Conservation (phyloP, 1,140 invertebrate genomes). For the Archivesica marissinica region DNA sequence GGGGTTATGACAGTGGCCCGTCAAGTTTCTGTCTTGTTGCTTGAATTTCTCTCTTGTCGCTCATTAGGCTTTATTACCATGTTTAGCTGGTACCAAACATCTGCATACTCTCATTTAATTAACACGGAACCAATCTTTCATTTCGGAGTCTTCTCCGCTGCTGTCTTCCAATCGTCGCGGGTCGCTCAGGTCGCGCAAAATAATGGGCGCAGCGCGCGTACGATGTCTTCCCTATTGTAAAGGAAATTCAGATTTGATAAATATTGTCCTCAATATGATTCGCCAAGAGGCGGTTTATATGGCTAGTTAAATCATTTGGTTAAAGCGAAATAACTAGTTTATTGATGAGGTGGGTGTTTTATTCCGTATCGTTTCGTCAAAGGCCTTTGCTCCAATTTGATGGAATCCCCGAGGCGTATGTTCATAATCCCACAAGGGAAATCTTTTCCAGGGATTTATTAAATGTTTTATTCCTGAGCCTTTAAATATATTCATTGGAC, state of each 20-base stretch:
- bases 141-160: not conserved
- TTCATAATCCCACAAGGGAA: slow-evolving; percentile 44
- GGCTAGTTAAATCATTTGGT: slow-evolving; percentile 66
- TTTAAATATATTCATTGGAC: slow-evolving; percentile 59
- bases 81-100: slow-evolving; percentile 36
- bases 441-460: slow-evolving; percentile 51
- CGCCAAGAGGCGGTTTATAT: slow-evolving; percentile 61
- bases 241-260: slow-evolving; percentile 62
- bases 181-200: slow-evolving; percentile 26
- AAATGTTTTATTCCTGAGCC: slow-evolving; percentile 60
- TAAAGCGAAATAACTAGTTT: slow-evolving; percentile 63
- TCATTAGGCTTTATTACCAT: slow-evolving; percentile 57
- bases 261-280: slow-evolving; percentile 63
- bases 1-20: slow-evolving; percentile 51
- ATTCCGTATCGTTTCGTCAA: slow-evolving; percentile 14
- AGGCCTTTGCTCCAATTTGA: slow-evolving; percentile 45
- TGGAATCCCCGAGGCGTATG: slow-evolving; percentile 34
- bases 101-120: slow-evolving; percentile 60
- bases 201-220: slow-evolving; percentile 46
- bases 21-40: slow-evolving; percentile 53
- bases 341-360: slow-evolving; percentile 45
- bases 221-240: slow-evolving; percentile 21
- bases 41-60: slow-evolving; percentile 46
- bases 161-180: slow-evolving; percentile 31
- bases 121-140: slow-evolving; percentile 51